A percentile compares a stretch with the other conserved stretches of the same genome.
Evolutionary conservation across 2,888 invertebrate species (phyloP).

Genomic region (Trissonchulus latispiculum): DNA sequence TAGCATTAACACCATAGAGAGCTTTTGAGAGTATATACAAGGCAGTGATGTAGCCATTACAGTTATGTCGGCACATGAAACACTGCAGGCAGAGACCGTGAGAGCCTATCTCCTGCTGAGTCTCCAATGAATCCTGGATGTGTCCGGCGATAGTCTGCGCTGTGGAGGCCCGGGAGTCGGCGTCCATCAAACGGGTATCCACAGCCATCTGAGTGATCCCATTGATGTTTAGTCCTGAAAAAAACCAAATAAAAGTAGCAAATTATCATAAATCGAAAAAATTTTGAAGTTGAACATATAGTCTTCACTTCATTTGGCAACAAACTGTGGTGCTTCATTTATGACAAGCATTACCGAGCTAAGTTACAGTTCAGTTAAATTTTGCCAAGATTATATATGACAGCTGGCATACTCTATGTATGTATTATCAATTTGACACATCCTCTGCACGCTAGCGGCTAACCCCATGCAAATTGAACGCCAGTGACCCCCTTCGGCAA

Average conservation of each 20-base stretch:
- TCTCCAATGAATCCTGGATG: constrained; percentile 44
- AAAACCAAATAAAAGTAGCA: no score
- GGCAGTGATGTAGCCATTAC: constrained; percentile 43
- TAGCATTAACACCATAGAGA: constrained; percentile 43
- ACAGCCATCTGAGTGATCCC: constrained; percentile 45
- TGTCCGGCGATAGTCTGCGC: constrained; percentile 44
- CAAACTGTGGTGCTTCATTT: no score
- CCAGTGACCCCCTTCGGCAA: no score
- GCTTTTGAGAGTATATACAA: constrained; percentile 44
- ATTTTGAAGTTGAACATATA: no score
- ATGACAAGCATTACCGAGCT: background rate
- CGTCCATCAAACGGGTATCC: constrained; percentile 45
- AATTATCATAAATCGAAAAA: no score
- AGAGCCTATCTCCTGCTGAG: constrained; percentile 42
- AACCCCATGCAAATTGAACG: no score
- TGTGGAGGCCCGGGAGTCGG: constrained; percentile 41
- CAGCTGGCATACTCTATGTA: no score
- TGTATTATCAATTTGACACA: no score
- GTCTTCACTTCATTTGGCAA: no score
- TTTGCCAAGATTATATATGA: no score
- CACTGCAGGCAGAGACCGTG: constrained; percentile 38
- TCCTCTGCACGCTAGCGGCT: no score
- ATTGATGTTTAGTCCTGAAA: constrained; percentile 48
- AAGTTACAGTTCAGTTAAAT: no score
- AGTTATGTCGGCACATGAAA: background rate